Evolutionary conservation across 64 coral and sea anemone species (phyloP).

Genomic region (Montipora capricornis): DNA sequence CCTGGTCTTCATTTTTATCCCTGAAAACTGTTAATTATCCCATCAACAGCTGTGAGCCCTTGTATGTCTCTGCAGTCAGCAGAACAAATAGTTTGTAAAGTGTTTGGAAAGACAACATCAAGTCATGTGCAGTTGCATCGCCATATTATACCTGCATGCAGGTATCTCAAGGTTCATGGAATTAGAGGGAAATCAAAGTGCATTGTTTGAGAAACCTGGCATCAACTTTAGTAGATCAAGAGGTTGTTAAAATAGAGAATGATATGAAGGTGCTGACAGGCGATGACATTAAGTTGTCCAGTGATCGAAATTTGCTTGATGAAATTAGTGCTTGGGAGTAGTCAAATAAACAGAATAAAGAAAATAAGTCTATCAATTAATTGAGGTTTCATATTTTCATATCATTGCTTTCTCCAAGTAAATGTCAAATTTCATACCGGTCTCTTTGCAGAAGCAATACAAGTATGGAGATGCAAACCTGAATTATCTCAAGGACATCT

Average conservation of each 20-base stretch:
- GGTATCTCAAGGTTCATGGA: not conserved
- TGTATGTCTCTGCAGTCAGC: too few species aligned
- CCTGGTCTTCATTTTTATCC: too few species aligned
- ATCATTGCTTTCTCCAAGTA: not conserved
- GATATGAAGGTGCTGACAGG: too few species aligned
- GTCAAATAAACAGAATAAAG: not conserved
- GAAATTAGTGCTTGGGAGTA: not conserved
- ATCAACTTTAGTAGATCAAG: too few species aligned
- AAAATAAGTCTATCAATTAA: not conserved
- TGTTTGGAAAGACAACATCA: too few species aligned
- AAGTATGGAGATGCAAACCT: not conserved
- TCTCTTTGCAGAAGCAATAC: not conserved
- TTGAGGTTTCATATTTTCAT: not conserved
- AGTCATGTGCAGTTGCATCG: not conserved
- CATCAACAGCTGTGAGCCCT: too few species aligned
- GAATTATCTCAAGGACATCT: not conserved
- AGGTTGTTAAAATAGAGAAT: too few species aligned
- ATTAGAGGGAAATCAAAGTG: not conserved
- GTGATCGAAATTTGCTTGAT: not conserved
- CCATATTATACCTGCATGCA: not conserved
- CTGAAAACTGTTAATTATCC: too few species aligned
- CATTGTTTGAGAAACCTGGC: not conserved
- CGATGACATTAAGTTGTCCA: too few species aligned
- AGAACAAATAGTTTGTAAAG: too few species aligned
- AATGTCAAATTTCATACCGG: not conserved